Base-by-base conservation (phyloP, 2,888 invertebrate species). In the Drosophila merina region DNA sequence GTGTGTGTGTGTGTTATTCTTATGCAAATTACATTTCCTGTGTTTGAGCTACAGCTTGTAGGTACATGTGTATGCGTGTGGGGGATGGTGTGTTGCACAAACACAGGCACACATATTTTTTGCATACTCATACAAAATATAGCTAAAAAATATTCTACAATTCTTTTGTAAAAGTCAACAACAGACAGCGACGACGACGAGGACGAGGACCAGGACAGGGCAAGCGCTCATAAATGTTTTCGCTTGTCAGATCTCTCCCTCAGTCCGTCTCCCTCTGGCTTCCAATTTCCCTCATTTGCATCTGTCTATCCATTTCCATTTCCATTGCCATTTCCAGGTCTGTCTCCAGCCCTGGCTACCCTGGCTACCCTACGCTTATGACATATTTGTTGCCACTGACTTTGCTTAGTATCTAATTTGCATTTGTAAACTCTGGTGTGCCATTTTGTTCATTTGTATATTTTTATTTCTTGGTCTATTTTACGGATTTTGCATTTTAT, bases 31-130 rank as follows among this genome's bases (percentile, higher is more conserved):
- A 86, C 85, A 84, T 83, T 84, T 84, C 86, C 85, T 84, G 77
- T 83, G 83, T 84, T 83, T 84, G 84, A 86, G 83, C 86, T 83
- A 86, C 84, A 83, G 86, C 83, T 77, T 86, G 86, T 84, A 86
- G 81, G 63, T 81, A 81, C 83, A 86, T 79, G 71, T 83, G 79
- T 83, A 77, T 69, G 68, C 55, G 45, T 62, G 47, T 28, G 44
- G 55, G 58, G 38, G 36, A 52, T 69, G 52, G 28, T 20, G 20
- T 20, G 20, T 20, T 20, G 20, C 40, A 30, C 59, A 33, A 49
- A 72, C 42, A 28, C 42, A 44, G 25, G 57, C 56, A 64, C 44
- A 66, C 31, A 67, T 51, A 42, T 57, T 86, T 57, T 86, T 86
- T 82, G 83, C 86, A 82, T 79, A 66, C 84, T 38, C 75, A 62